A percentile compares a stretch with the other conserved stretches of the same genome.
Conservation (phyloP, 2,113 vertebrate genomes). For the Ceyx melanurus region DNA sequence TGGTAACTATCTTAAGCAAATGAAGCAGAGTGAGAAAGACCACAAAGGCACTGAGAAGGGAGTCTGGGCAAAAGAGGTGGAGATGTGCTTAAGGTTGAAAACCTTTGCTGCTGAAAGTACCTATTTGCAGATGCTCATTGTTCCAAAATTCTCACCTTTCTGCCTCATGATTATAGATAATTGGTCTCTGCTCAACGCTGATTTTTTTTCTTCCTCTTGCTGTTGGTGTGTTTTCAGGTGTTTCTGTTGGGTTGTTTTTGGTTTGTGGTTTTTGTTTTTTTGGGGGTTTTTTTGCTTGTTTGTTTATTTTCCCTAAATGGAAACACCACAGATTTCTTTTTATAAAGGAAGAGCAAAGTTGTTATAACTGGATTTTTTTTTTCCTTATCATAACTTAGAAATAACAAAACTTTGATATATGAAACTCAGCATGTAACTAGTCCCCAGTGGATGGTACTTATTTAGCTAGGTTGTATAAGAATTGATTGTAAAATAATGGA, state of each 20-base stretch:
- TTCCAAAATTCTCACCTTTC: not conserved
- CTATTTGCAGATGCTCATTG: not conserved
- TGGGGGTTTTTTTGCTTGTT: too few relatives aligned
- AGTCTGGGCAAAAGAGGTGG: not conserved
- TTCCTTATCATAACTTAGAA: not conserved
- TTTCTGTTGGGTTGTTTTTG: not conserved
- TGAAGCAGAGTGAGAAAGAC: not conserved
- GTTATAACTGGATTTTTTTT: not conserved
- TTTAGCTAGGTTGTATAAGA: not conserved
- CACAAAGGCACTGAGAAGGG: not conserved
- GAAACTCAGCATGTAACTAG: conserved; percentile 6
- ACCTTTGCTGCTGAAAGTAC: not conserved
- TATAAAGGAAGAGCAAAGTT: conserved; percentile 14
- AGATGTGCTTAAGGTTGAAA: not conserved
- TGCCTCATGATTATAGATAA: not conserved
- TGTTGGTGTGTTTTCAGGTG: not conserved
- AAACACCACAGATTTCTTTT: not conserved
- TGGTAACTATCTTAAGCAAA: not conserved
- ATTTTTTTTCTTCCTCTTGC: not conserved
- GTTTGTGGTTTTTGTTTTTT: too few relatives aligned
- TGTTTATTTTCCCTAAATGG: not conserved
- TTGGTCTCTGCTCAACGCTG: not conserved
- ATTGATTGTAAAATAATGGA: conserved; percentile 31
- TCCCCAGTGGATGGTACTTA: not conserved
- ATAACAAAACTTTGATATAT: not conserved